Evolutionary conservation across 2,113 vertebrate genomes (phyloP).

Genomic region (Mormyrus iriodes): DNA sequence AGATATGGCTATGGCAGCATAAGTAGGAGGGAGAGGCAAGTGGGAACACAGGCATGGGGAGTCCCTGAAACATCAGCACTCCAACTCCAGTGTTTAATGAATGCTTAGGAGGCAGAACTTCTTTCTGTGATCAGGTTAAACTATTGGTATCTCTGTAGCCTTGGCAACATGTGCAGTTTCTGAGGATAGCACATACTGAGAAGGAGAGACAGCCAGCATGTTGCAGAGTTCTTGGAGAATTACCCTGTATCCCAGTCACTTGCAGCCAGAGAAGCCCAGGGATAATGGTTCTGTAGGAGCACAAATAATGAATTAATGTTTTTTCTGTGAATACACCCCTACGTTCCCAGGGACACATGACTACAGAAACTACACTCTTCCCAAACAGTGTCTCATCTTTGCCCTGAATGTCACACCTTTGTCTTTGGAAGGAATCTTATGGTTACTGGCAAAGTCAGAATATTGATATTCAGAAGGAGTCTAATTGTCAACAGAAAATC

Average conservation of each 20-base stretch:
- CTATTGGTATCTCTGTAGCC: background rate
- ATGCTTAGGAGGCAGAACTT: background rate
- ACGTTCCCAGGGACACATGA: background rate
- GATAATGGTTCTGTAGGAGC: background rate
- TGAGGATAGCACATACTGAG: background rate
- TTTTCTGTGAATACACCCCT: background rate
- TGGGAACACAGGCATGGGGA: too few relatives aligned
- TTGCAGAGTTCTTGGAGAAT: background rate
- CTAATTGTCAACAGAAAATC: too few relatives aligned
- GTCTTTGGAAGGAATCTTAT: background rate
- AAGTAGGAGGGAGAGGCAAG: too few relatives aligned
- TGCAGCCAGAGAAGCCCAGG: background rate
- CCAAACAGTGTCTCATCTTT: background rate
- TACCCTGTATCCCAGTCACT: background rate
- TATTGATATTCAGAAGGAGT: too few relatives aligned
- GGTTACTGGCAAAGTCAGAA: background rate
- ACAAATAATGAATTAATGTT: background rate
- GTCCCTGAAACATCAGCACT: too few relatives aligned
- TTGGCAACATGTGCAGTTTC: background rate
- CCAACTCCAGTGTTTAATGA: too few relatives aligned
- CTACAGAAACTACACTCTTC: background rate
- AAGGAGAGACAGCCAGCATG: background rate
- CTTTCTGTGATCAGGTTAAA: background rate
- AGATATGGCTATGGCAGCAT: too few relatives aligned
- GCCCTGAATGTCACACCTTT: background rate